A percentile compares a stretch with the other conserved stretches of the same genome.
These are phyloP conservation scores for Apolygus lucorum DNA, from an alignment of 1,140 invertebrate species.

Conservation along the genomic window DNA sequence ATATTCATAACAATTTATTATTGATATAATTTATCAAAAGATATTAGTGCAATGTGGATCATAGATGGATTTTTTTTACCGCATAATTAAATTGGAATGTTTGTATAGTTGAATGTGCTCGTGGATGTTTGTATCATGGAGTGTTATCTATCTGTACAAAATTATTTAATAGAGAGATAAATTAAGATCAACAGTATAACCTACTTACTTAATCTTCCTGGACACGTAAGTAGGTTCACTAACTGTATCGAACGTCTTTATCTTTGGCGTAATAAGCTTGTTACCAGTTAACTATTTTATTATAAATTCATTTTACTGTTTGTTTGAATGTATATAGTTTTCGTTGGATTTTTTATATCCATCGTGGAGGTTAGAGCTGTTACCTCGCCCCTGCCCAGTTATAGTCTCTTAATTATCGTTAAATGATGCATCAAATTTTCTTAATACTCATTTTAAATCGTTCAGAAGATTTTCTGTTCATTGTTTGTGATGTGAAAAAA, in stretches of 20 bases:
- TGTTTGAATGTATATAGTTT: constrained; percentile 9
- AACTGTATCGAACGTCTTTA: neutral
- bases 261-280: constrained; percentile 4
- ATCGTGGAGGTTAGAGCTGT: constrained; percentile 1
- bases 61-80: no score
- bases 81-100: no score
- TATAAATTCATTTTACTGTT: neutral
- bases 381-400: neutral
- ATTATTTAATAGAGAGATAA: neutral
- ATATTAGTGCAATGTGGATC: neutral
- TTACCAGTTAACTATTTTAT: constrained; percentile 8
- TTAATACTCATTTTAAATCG: no score
- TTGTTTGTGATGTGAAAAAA: no score
- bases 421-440: no score
- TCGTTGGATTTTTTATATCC: neutral
- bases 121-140: neutral
- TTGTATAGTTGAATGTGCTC: neutral
- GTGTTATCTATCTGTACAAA: neutral
- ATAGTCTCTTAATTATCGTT: no score
- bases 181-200: neutral
- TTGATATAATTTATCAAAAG: neutral
- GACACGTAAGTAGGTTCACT: neutral
- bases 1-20: constrained; percentile 4
- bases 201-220: neutral
- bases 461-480: no score